Evolutionary conservation across 2,888 invertebrate genomes (phyloP).

Genomic region (Cryptophagus acutangulus): DNA sequence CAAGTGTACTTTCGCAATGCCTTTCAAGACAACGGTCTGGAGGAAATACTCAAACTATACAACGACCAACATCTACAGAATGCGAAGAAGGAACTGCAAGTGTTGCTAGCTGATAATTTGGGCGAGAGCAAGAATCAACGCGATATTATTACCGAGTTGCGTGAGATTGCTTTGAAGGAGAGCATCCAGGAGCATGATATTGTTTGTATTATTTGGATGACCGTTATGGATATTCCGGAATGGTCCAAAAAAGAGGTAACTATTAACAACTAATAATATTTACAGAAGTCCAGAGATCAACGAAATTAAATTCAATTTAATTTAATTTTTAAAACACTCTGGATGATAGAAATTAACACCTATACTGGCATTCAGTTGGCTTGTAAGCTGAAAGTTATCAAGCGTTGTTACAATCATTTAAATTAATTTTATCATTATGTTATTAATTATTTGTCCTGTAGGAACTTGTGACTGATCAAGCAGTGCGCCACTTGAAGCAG

Average conservation of each 20-base stretch:
- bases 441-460: constrained; percentile 26
- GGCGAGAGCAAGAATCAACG: constrained; percentile 80
- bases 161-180: constrained; percentile 78
- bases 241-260: constrained; percentile 92
- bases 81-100: constrained; percentile 73
- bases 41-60: constrained; percentile 62
- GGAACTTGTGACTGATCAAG: constrained; percentile 93
- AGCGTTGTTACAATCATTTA: constrained; percentile 25
- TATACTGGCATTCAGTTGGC: constrained; percentile 34
- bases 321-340: constrained; percentile 12
- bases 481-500: constrained; percentile 80
- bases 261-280: constrained; percentile 6
- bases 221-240: constrained; percentile 91
- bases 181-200: constrained; percentile 86
- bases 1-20: constrained; percentile 75
- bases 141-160: constrained; percentile 79
- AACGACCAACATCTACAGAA: constrained; percentile 81
- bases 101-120: constrained; percentile 74
- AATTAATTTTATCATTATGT: constrained; percentile 10
- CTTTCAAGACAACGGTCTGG: constrained; percentile 47
- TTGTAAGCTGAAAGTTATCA: constrained; percentile 32
- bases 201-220: constrained; percentile 69
- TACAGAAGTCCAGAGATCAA: constrained; percentile 10
- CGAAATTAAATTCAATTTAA: constrained; percentile 8
- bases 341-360: constrained; percentile 28